Base-by-base conservation (phyloP, 2,113 vertebrate genomes). In the Lycaon pictus region DNA sequence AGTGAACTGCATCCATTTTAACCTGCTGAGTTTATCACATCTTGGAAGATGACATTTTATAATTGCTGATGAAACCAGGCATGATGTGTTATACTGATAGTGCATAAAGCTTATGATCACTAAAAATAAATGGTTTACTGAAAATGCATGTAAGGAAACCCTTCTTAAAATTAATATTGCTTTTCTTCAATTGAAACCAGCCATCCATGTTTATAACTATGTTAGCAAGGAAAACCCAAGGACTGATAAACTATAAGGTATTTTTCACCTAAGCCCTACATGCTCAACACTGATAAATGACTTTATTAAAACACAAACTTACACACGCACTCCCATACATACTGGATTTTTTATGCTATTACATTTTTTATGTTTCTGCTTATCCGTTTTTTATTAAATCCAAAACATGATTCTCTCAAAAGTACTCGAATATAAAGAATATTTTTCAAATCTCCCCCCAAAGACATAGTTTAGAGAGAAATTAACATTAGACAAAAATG, bases 51-150 rank as follows among this genome's bases (percentile, higher is more conserved):
- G 79, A 53, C 32, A 93, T 97, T 98, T 97, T 83, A 85, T 97
- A 98, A 97, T 72, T 97, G 48, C 58, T 98, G 88, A 92, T 96
- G 58, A 98, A 98, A 93, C n/a, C 35, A 96, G 71, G 12, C 22
- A 96, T 85, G 2, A 80, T 93, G 53, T 77, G 12, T 97, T 97
- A 48, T 76, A 77, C n/a, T 97, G 69, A n/a, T 90, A 93, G 48
- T 65, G 5, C 27, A 65, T 97, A 83, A 97, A 98, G 95, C 11
- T 2, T 11, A 94, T 90, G 53, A 93, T 95, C 79, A 92, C 12
- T 84, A 95, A 62, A 48, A 97, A 83, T 16, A 98, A 97, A 90
- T 56, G 58, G 23, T 84, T 95, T 96, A 22, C 11, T 93, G 53
- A 82, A 97, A 95, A 5, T 29, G 53, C 10, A 55, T 93, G 29